Base-by-base conservation (phyloP, 2,797 vertebrate genomes). In the Platalea minor region DNA sequence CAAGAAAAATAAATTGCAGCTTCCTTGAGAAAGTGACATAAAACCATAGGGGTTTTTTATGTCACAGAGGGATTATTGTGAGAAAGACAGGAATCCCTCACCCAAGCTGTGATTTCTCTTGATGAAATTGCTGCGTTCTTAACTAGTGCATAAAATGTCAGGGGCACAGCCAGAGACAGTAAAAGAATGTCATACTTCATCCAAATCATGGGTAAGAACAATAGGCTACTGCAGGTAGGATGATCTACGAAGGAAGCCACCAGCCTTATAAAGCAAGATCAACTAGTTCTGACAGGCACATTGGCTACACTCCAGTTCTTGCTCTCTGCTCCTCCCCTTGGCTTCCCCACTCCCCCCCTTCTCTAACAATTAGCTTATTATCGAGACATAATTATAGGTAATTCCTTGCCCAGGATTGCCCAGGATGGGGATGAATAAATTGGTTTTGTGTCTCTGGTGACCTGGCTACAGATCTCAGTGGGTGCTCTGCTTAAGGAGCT, bases 11-110 rank as follows among this genome's bases (percentile, higher is more conserved):
- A 80, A 80, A 84, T 87, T 73, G 31, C 35, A 72, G n/a, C 31
- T 83, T 75, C 53, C 54, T 10, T 20, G 60, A 50, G 68, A 48
- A 79, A 75, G 65, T 65, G 84, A 70, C 69, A 48, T 59, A 90
- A 83, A 77, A 5, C 37, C 48, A 9, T 1, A 13, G 26, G 6
- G 3, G 4, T 17, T 11, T 35, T 85, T 73, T 74, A 2, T 93
- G 73, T 75, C 76, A 78, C 77, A 24, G 67, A 80, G 50, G 75
- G 63, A 87, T 94, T 95, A 73, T 17, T 75, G 61, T 39, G 63
- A 87, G 43, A 53, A 80, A 77, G 79, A 76, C 46, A 75, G 54
- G 78, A 88, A 77, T 73, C 59, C 54, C 18, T 89, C 59, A 63
- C 25, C 43, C n/a, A 37, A 29, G 39, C 73, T 16, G 0, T 35